These are phyloP conservation scores for Loxodonta africana DNA, from an alignment of 2,113 vertebrate genomes.

Conservation along the genomic window DNA sequence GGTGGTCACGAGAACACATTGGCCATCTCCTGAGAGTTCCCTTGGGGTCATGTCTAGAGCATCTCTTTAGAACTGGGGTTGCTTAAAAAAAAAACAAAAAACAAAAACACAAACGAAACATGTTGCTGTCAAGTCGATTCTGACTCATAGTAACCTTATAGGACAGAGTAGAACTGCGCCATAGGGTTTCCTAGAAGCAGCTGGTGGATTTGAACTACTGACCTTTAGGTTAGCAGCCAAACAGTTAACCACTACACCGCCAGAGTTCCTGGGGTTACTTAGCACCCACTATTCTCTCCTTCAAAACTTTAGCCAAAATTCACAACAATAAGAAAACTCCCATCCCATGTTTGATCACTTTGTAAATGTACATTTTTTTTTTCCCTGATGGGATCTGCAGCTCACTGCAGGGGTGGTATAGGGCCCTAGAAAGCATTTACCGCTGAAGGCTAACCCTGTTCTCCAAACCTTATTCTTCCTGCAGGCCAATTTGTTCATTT, in stretches of 20 bases:
- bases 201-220: too few species aligned
- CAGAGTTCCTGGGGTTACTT: too few species aligned
- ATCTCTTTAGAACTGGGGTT: not conserved
- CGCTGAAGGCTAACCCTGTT: not conserved
- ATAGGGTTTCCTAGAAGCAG: too few species aligned
- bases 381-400: not conserved
- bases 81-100: too few species aligned
- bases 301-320: not conserved
- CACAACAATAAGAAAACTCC: not conserved
- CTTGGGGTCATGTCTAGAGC: not conserved
- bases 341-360: not conserved
- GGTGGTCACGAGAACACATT: not conserved
- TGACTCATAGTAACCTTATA: too few species aligned
- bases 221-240: too few species aligned
- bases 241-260: too few species aligned
- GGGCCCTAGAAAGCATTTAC: too few species aligned
- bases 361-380: not conserved
- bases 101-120: too few species aligned
- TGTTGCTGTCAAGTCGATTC: too few species aligned
- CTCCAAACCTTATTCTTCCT: not conserved
- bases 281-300: not conserved
- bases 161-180: too few species aligned
- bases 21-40: not conserved
- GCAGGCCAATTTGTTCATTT: too few species aligned
- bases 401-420: rapidly evolving